Conservation (phyloP, 2,113 vertebrate genomes). For the Sakesphorus luctuosus region DNA sequence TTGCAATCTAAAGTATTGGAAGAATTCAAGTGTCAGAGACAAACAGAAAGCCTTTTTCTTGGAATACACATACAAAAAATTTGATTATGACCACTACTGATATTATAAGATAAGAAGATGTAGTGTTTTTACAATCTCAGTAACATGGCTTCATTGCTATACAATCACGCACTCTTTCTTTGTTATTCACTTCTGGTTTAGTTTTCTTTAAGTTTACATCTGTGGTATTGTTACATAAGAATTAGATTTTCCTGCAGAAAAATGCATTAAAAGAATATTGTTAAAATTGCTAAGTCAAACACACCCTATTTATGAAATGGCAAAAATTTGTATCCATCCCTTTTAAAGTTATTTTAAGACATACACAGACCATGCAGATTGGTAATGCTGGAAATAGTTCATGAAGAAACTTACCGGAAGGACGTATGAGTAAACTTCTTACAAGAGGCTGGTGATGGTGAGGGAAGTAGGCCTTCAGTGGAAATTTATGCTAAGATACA, state of each 20-base stretch:
- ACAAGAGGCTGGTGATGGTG: conserved; percentile 77
- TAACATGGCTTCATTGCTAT: background rate
- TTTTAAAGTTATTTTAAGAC: background rate
- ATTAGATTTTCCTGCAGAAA: background rate
- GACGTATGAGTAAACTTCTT: conserved; percentile 73
- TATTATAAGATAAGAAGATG: background rate
- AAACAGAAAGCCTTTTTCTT: background rate
- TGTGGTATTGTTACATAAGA: background rate
- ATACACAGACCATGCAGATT: background rate
- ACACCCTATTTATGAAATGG: background rate
- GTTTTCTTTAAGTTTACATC: background rate
- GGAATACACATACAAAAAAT: background rate
- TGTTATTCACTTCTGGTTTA: background rate
- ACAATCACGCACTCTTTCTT: background rate
- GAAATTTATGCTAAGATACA: conserved; percentile 77
- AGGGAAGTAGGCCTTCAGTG: conserved; percentile 87
- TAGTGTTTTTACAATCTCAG: background rate
- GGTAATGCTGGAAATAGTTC: background rate
- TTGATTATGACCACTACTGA: background rate
- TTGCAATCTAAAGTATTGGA: background rate
- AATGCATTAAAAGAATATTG: background rate
- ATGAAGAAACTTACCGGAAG: conserved; percentile 79
- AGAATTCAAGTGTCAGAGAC: background rate
- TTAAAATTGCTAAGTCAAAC: background rate
- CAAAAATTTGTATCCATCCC: background rate